phyloP scores from a whole-genome alignment of 2,797 vertebrate genomes.

The Poeciliopsis infans region DNA sequence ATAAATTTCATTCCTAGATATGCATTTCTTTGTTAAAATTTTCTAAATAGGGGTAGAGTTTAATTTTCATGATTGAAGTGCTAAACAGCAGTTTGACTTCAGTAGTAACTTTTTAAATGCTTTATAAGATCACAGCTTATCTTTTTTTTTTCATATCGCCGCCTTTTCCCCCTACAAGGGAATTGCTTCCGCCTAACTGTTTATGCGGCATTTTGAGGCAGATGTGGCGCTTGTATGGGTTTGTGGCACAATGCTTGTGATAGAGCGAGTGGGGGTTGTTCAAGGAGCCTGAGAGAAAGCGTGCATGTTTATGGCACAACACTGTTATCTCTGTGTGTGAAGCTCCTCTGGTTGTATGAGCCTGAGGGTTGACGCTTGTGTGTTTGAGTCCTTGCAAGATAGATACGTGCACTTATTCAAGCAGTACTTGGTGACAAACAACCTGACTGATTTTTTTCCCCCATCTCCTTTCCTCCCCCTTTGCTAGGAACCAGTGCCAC shows the following conservation, averaged over 20 bases:
- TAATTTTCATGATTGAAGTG: slow-evolving; percentile 1
- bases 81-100: background rate
- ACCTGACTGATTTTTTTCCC: background rate
- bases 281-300: slow-evolving; percentile 25
- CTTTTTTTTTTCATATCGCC: slow-evolving; percentile 71
- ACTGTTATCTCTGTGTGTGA: slow-evolving; percentile 34
- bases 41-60: slow-evolving; percentile 23
- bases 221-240: slow-evolving; percentile 55
- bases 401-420: slow-evolving; percentile 35
- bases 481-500: slow-evolving; percentile 84
- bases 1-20: slow-evolving; percentile 12
- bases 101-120: slow-evolving; percentile 32
- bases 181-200: slow-evolving; percentile 66
- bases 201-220: slow-evolving; percentile 76
- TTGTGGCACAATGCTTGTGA: slow-evolving; percentile 33
- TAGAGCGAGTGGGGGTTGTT: slow-evolving; percentile 15
- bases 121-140: slow-evolving; percentile 58
- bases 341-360: background rate
- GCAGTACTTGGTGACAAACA: slow-evolving; percentile 4
- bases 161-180: slow-evolving; percentile 57
- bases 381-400: slow-evolving; percentile 16
- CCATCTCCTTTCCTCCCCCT: background rate
- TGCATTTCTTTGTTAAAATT: slow-evolving; percentile 34
- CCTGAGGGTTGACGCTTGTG: slow-evolving; percentile 8
- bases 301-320: slow-evolving; percentile 27